Evolutionary conservation across 2,113 vertebrate genomes (phyloP).

Genomic region (Nothoprocta perdicaria): DNA sequence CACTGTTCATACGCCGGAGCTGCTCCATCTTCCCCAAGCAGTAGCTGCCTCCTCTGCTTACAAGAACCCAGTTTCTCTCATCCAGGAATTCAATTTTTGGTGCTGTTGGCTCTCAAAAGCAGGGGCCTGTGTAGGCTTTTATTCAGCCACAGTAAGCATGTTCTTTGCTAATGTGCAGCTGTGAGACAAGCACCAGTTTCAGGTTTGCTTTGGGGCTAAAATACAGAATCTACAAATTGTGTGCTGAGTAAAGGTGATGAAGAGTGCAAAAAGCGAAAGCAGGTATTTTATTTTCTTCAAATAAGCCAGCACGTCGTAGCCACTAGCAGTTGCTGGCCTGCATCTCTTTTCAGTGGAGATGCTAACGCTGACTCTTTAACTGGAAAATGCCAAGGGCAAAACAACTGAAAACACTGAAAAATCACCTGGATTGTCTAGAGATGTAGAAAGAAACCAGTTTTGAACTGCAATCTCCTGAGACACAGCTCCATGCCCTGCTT

Average conservation of each 20-base stretch:
- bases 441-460: not conserved
- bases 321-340: not conserved
- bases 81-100: conserved; percentile 1
- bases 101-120: not conserved
- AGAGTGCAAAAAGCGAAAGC: not conserved
- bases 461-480: not conserved
- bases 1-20: not conserved
- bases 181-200: not conserved
- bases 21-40: not conserved
- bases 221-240: not conserved
- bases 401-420: conserved; percentile 3
- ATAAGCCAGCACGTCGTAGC: not conserved
- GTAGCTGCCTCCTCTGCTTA: not conserved
- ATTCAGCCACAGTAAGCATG: not conserved
- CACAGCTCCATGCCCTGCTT: not conserved
- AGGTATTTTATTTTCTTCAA: not conserved
- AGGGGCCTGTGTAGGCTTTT: not conserved
- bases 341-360: not conserved
- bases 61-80: not conserved
- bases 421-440: not conserved
- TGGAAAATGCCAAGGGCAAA: conserved; percentile 17
- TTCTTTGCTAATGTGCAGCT: not conserved
- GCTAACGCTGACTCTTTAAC: not conserved
- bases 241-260: not conserved
- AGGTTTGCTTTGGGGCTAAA: conserved; percentile 23